Evolutionary conservation across 2,797 vertebrate species (phyloP), one percentile per base, ranked within the genome.

Genomic region (Sardinella longiceps): DNA sequence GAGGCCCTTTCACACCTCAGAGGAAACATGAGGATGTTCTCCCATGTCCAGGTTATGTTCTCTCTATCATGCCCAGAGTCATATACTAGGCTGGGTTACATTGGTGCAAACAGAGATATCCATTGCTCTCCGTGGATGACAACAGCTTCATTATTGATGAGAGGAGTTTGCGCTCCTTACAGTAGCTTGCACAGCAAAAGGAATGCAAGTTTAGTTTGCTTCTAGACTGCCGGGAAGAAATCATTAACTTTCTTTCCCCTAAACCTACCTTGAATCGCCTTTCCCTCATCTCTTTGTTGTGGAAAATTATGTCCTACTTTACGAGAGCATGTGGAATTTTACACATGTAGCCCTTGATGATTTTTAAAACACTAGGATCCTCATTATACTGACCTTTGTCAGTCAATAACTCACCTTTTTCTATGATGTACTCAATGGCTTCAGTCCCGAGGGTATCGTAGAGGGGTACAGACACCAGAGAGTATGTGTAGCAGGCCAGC

Each of bases 371-470:
- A 60, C 30, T 20, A 74, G 33, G 20, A 23, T 81, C n/a, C 25
- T 48, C 3, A 18, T 10, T 5, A 33, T 25, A 37, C 33, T 39
- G 33, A 18, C n/a, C 5, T 37, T 28, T 43, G 63, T 20, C 70
- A 83, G 82, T 0, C 0, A 80, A 10, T 77, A 15, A 39, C 91
- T 0, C 93, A 97, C 96, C 95, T 94, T 93, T 96, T 89, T 96
- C 94, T 83, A 97, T 87, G 87, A 95, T 95, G 88, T 95, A 95
- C 0, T 90, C 89, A 80, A 95, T 96, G 2, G 96, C 96, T 39
- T 97, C 96, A 1, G 89, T 23, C 87, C 96, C 96, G 60, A 97
- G 91, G 0, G 96, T 97, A 48, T 97, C 96, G 0, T 97, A 97
- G 28, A 97, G 93, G 0, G 96, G 96, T 10, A 97, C 94, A 0